Base-by-base conservation (phyloP, 2,888 invertebrate genomes). In the Cerceris rybyensis region DNA sequence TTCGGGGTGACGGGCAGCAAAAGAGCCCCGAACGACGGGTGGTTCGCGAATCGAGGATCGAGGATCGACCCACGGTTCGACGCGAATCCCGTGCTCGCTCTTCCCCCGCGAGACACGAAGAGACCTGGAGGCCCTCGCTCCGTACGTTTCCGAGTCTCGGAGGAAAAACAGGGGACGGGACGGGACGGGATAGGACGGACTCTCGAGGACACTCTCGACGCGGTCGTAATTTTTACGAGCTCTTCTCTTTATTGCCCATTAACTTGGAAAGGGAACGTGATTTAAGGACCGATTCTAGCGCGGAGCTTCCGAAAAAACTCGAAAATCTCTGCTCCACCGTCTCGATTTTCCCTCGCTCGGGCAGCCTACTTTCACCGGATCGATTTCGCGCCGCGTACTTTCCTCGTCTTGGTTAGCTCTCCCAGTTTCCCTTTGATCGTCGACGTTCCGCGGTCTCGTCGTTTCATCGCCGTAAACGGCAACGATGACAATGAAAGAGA, bases 211-310 rank as follows among this genome's bases (percentile, higher is more conserved):
- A 42, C 42, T 57, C 43, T 43, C 75, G 54, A 70, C 59, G 69
- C 63, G 52, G 28, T 14, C 16, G 42, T 65, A 61, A 73, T 49
- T 52, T 75, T 80, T 72, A 83, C 65, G 78, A 78, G 46, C 75
- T 77, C 68, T 73, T 70, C 65, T 14, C 67, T 81, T 82, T 78
- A 80, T 74, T 75, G 66, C 60, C 81, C 75, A 80, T 78, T 81
- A 80, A 78, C 41, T 75, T 71, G 16, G 16, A 66, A 57, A 65
- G 17, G 52, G 50, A 61, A 43, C 54, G 49, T 75, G 70, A 80
- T 80, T 82, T 80, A 82, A 16, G 41, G 14, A 14, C 39, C 4
- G 0, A 7, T 17, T 17, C 55, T 17, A n/a, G 50, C n/a, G 9
- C n/a, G n/a, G 50, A 6, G 11, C 50, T 50, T n/a, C 13, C n/a